Base-by-base conservation (phyloP, 64 coral and sea anemone genomes). In the Pocillopora damicornis region DNA sequence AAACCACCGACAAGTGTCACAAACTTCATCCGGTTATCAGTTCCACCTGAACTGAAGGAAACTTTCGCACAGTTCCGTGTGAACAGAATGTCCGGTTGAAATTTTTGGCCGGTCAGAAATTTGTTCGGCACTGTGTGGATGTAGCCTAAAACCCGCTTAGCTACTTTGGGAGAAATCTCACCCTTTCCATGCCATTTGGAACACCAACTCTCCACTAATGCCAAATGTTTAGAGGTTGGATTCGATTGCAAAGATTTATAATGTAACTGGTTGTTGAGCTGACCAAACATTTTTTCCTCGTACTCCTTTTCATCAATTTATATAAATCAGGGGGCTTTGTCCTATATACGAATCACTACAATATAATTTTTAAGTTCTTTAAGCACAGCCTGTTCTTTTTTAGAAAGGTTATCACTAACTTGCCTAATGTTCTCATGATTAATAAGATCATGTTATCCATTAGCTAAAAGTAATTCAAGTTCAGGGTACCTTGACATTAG, bases 361-460 rank as follows among this genome's bases (percentile, higher is more conserved):
- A 90, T 15, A 74, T 57, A 81, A 37, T 94, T 76, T 76, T 81
- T 90, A 42, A 94, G 75, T 57, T 90, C 82, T 65, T 89, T 94
- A 69, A 94, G 80, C 11, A 75, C 92, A 83, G 35, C 67, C 63
- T 79, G 38, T 22, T 58, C 59, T 77, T 76, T 60, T 51, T 51
- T 7, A 51, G 74, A 73, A 16, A 88, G 59, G 61, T 88, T 88
- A 62, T 88, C 72, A 20, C 34, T 76, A 77, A 73, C 37, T 58
- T 77, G 75, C 36, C 73, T 76, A 26, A 88, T 13, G 37, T 88
- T 76, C 1, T 51, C 60, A 76, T 35, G 71, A 60, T 58, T 82
- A 61, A 58, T 59, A 34, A 82, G 5, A 82, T 63, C 12, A 63
- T 13, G 61, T 15, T 8, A 8, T 8, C 9, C 9, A 15, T 8